These are phyloP conservation scores for Halcyon chelicuti DNA, from an alignment of 2,797 vertebrate species.

Conservation along the genomic window DNA sequence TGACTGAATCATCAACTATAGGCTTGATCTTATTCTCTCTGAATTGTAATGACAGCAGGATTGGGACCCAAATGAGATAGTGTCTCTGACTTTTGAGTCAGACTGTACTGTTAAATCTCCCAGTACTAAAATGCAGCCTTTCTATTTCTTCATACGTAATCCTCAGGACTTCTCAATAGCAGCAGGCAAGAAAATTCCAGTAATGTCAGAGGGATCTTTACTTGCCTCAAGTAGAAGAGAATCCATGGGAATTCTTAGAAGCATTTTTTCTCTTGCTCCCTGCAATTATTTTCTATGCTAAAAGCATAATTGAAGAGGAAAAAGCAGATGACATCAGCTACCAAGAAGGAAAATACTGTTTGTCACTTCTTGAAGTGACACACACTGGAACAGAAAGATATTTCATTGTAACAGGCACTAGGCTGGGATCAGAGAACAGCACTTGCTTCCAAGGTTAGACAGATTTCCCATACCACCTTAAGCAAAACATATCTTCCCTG, in stretches of 20 bases:
- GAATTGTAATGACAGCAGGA: not conserved
- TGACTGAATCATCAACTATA: constrained; percentile 3
- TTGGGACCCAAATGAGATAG: constrained; percentile 43
- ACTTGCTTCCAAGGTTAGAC: not conserved
- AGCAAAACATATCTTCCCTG: not conserved
- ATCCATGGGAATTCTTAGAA: constrained; percentile 55
- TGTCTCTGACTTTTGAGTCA: constrained; percentile 40
- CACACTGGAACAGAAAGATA: constrained; percentile 10
- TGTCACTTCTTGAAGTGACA: too few relatives aligned
- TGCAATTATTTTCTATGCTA: constrained; percentile 51
- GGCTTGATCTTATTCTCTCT: constrained; percentile 22
- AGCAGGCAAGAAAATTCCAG: constrained; percentile 35
- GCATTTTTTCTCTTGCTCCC: constrained; percentile 33
- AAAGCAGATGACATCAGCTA: constrained; percentile 40
- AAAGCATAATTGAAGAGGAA: constrained; percentile 20
- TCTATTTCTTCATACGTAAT: not conserved
- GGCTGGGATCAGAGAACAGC: not conserved
- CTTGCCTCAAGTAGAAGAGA: constrained; percentile 28
- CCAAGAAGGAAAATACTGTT: not conserved
- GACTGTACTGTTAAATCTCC: constrained; percentile 3
- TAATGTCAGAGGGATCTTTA: constrained; percentile 32
- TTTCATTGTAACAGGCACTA: not conserved
- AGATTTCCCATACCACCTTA: not conserved
- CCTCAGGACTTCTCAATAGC: constrained; percentile 1
- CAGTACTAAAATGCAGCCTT: constrained; percentile 54